A percentile compares a stretch with the other conserved stretches of the same genome.
These are phyloP conservation scores for Polydrusus cervinus DNA, from an alignment of 2,888 invertebrate genomes.

Conservation along the genomic window DNA sequence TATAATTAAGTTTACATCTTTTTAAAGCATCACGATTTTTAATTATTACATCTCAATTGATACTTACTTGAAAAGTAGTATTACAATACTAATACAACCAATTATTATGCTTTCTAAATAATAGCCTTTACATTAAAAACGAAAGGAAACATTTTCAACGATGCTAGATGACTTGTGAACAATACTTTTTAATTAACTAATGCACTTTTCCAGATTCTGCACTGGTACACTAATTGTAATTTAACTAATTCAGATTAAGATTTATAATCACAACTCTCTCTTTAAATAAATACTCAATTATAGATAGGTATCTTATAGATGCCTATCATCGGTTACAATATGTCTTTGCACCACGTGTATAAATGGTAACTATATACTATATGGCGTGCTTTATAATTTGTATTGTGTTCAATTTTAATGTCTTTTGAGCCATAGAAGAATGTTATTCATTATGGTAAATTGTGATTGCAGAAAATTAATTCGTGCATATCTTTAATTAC, in stretches of 20 bases:
- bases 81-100: not conserved
- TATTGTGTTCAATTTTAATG: slow-evolving; percentile 12
- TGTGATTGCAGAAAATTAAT: not conserved
- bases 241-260: slow-evolving; percentile 25
- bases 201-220: slow-evolving; percentile 34
- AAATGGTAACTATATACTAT: not conserved
- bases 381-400: slow-evolving; percentile 7
- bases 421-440: not conserved
- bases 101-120: slow-evolving; percentile 4
- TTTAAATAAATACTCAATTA: slow-evolving; percentile 43
- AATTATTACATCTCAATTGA: slow-evolving; percentile 7
- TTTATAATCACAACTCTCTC: slow-evolving; percentile 29
- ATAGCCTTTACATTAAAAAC: slow-evolving; percentile 5
- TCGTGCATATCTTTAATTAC: not conserved
- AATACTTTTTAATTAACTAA: slow-evolving; percentile 33
- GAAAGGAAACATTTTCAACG: slow-evolving; percentile 11
- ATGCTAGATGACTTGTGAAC: slow-evolving; percentile 21
- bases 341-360: slow-evolving; percentile 10
- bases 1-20: not conserved
- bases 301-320: slow-evolving; percentile 42
- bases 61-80: not conserved
- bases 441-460: not conserved
- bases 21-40: not conserved
- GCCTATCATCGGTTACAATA: slow-evolving; percentile 34
- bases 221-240: slow-evolving; percentile 25